Percentiles rank a stretch among this genome's conserved stretches.
phyloP scores from a whole-genome alignment of 2,797 vertebrate species.

The Xenopus petersii region DNA sequence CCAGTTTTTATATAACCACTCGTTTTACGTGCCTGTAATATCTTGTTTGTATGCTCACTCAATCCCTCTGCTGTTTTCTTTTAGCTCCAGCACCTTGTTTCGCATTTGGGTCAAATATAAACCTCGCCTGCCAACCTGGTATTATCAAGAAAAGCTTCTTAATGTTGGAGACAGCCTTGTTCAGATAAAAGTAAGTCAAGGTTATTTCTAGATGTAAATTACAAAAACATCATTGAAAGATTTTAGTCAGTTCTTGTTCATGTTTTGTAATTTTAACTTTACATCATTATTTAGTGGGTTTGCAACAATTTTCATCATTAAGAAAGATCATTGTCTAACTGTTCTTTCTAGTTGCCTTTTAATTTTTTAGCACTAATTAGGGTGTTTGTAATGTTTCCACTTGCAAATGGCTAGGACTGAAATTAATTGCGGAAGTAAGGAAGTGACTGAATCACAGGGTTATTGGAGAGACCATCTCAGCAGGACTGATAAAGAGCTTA shows the following conservation, averaged over 20 bases:
- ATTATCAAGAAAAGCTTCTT: conserved; percentile 80
- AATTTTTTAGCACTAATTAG: background rate
- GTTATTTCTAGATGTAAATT: conserved; percentile 7
- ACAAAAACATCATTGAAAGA: background rate
- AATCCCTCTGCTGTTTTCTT: conserved; percentile 10
- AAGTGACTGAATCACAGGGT: background rate
- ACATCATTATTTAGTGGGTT: too few species aligned
- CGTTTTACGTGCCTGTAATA: too few species aligned
- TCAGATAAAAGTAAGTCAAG: conserved; percentile 76
- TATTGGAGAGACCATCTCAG: background rate
- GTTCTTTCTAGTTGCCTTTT: too few species aligned
- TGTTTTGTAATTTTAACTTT: background rate
- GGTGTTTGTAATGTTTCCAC: background rate
- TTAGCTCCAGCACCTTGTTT: conserved; percentile 78
- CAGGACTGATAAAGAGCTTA: background rate
- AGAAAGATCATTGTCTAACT: too few species aligned
- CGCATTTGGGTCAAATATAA: conserved; percentile 86
- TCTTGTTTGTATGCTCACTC: background rate
- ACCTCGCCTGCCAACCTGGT: conserved; percentile 73
- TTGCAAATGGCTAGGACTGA: background rate
- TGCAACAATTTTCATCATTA: too few species aligned
- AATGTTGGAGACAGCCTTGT: conserved; percentile 81
- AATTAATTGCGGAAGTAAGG: background rate
- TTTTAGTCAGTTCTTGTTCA: background rate
- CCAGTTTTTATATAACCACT: too few species aligned